phyloP scores from a whole-genome alignment of 1,140 invertebrate genomes.

The Propsilocerus akamusi region DNA sequence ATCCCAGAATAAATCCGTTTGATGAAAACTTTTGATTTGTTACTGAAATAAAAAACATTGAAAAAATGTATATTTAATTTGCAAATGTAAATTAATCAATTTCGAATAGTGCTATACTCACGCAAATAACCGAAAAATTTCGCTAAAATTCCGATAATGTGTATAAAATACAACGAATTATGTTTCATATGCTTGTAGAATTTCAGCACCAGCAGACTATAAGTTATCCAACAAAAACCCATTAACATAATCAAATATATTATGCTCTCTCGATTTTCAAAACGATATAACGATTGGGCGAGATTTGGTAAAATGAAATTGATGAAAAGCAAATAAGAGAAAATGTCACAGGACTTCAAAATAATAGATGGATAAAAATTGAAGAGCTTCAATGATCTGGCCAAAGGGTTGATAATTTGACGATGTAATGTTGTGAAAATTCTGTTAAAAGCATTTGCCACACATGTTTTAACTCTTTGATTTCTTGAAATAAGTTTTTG shows the following conservation, averaged over 20 bases:
- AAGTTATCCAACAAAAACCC: neutral
- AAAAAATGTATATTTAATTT: neutral
- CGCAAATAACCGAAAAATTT: neutral
- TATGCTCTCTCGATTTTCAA: neutral
- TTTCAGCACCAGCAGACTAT: neutral
- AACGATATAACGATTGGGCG: neutral
- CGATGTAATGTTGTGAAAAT: neutral
- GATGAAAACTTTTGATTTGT: neutral
- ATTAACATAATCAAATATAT: neutral
- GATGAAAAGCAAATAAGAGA: neutral
- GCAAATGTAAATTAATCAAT: neutral
- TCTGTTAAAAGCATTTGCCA: neutral
- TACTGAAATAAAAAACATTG: neutral
- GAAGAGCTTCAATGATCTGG: neutral
- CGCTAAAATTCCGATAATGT: neutral
- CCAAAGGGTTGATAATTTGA: neutral
- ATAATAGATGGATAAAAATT: neutral
- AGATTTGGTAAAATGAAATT: neutral
- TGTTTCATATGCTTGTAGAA: neutral
- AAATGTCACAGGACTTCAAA: neutral
- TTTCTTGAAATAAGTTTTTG: neutral
- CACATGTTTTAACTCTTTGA: neutral
- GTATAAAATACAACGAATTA: neutral
- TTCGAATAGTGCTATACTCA: neutral
- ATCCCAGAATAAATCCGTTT: neutral